A percentile compares a stretch with the other conserved stretches of the same genome.
phyloP scores from a whole-genome alignment of 2,888 invertebrate species.

The Cristatella mucedo region DNA sequence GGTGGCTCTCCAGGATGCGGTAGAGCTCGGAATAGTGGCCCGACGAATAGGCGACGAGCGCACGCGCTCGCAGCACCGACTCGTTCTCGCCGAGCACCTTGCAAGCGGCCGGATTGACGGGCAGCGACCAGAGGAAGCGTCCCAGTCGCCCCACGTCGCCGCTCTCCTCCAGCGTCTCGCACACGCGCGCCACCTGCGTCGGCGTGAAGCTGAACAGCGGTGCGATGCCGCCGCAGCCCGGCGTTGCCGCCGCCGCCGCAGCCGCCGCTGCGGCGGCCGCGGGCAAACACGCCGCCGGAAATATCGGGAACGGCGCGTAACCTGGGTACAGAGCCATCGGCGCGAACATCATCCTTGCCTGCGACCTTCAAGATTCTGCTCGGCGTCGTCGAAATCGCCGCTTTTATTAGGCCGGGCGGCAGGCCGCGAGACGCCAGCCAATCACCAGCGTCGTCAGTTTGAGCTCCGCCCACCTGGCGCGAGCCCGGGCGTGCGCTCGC shows the following conservation, averaged over 20 bases:
- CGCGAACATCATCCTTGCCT: too few relatives aligned
- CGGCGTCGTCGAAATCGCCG: too few relatives aligned
- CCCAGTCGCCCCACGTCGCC: conserved; percentile 48
- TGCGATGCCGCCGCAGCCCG: conserved; percentile 4
- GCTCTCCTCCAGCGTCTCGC: conserved; percentile 42
- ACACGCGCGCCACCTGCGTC: conserved; percentile 36
- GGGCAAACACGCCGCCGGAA: neutral
- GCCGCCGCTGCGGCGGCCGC: neutral
- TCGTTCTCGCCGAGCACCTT: conserved; percentile 64
- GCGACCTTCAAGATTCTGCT: too few relatives aligned
- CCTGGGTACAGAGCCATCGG: too few relatives aligned
- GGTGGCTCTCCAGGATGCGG: conserved; percentile 70
- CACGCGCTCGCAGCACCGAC: conserved; percentile 66
- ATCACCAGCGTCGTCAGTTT: too few relatives aligned
- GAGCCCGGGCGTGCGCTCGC: too few relatives aligned
- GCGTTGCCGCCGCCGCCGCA: conserved; percentile 5
- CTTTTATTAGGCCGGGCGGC: too few relatives aligned
- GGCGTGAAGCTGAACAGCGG: conserved; percentile 27
- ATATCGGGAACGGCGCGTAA: too few relatives aligned
- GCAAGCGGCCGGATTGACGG: conserved; percentile 65
- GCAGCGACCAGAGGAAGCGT: conserved; percentile 72
- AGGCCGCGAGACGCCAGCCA: too few relatives aligned
- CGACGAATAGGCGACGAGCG: conserved; percentile 74
- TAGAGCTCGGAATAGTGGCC: conserved; percentile 76
- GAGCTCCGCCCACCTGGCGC: too few relatives aligned